These are phyloP conservation scores for Condylura cristata DNA, from an alignment of 2,113 vertebrate genomes.

Conservation along the genomic window DNA sequence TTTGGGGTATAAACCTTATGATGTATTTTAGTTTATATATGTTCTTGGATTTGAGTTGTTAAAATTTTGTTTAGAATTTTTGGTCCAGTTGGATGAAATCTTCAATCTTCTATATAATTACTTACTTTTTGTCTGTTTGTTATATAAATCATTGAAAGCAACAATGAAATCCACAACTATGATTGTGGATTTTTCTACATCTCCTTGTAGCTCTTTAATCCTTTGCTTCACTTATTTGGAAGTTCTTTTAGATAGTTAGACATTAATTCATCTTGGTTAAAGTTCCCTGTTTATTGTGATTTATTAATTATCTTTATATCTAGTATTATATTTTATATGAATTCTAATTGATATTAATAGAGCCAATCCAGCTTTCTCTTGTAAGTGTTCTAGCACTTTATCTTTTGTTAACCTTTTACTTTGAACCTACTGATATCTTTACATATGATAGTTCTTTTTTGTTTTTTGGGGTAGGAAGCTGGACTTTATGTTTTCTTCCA, in stretches of 20 bases:
- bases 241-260: not conserved
- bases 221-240: not conserved
- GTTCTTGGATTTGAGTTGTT: not conserved
- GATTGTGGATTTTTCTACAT: not conserved
- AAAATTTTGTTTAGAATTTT: not conserved
- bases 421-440: not conserved
- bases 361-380: not conserved
- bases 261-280: not conserved
- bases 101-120: not conserved
- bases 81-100: not conserved
- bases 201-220: not conserved
- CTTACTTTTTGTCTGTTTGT: not conserved
- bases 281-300: not conserved
- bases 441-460: not conserved
- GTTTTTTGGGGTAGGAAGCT: not conserved
- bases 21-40: not conserved
- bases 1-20: not conserved
- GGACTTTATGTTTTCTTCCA: not conserved
- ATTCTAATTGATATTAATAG: not conserved
- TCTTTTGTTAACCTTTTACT: too few relatives aligned
- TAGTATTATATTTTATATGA: not conserved
- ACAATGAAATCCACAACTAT: not conserved
- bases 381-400: not conserved
- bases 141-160: not conserved
- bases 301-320: not conserved